Percentiles rank a stretch among this genome's conserved stretches.
Conservation (phyloP, 2,113 vertebrate genomes). For the Nothocercus julius region DNA sequence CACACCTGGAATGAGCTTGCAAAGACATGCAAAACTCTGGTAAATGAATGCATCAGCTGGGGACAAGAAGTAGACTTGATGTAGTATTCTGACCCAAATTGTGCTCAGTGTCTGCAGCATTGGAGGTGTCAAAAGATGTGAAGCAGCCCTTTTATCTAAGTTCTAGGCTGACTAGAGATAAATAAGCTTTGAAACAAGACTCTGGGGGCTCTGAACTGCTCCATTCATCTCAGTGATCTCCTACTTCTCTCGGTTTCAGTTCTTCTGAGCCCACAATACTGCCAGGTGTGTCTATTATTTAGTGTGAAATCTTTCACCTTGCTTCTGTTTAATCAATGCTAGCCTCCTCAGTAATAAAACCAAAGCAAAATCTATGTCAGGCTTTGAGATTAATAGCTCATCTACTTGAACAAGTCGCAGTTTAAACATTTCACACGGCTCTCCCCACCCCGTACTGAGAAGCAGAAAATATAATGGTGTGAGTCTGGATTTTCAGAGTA, state of each 20-base stretch:
- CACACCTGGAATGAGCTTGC: background rate
- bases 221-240: background rate
- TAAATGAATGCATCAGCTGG: background rate
- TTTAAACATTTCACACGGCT: background rate
- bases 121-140: background rate
- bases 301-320: background rate
- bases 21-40: background rate
- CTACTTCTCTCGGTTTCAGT: background rate
- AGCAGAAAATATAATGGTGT: background rate
- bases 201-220: background rate
- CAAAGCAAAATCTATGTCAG: background rate
- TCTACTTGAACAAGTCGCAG: background rate
- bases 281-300: background rate
- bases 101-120: background rate
- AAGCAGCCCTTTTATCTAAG: background rate
- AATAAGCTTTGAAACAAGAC: slow-evolving; percentile 5
- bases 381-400: background rate
- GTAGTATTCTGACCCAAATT: background rate
- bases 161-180: background rate
- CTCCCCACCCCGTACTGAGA: background rate
- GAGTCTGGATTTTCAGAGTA: background rate
- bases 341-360: background rate
- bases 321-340: background rate
- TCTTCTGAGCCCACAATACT: background rate
- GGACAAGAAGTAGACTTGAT: background rate